phyloP scores from a whole-genome alignment of 2,113 vertebrate species.

The Microcebus lehilahytsara region DNA sequence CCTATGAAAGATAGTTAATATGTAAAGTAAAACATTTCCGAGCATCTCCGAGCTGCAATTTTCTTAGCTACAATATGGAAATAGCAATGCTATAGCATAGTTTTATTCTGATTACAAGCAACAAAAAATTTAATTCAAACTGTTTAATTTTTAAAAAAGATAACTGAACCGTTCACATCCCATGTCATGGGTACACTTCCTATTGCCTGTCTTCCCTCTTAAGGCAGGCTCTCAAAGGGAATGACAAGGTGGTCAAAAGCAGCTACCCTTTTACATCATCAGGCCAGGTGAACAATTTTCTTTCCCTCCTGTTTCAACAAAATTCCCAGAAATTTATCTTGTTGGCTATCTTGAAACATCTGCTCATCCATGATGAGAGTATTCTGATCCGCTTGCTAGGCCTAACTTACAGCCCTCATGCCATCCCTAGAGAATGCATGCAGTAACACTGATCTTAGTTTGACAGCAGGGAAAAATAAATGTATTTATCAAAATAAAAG shows the following conservation, averaged over 20 bases:
- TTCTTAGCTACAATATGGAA: not conserved
- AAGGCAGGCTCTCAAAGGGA: not conserved
- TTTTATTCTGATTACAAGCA: not conserved
- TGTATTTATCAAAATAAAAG: not conserved
- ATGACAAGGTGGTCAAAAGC: not conserved
- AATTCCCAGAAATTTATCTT: not conserved
- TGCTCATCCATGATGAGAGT: not conserved
- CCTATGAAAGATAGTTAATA: not conserved
- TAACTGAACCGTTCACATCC: not conserved
- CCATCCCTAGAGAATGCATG: not conserved
- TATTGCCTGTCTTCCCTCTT: not conserved
- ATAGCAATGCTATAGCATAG: not conserved
- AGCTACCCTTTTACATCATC: not conserved
- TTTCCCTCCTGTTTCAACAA: not conserved
- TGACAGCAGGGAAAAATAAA: not conserved
- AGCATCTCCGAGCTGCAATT: not conserved
- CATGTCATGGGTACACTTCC: not conserved
- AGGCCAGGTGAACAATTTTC: not conserved
- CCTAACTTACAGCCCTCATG: not conserved
- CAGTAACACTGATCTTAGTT: not conserved
- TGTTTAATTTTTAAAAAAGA: not conserved
- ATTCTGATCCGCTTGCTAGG: accelerated
- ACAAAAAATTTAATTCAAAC: not conserved
- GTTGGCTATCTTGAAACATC: not conserved
- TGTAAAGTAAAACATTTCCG: constrained; percentile 9